These are phyloP conservation scores for Spatula versicolor DNA, from an alignment of 2,797 vertebrate species.

Conservation along the genomic window DNA sequence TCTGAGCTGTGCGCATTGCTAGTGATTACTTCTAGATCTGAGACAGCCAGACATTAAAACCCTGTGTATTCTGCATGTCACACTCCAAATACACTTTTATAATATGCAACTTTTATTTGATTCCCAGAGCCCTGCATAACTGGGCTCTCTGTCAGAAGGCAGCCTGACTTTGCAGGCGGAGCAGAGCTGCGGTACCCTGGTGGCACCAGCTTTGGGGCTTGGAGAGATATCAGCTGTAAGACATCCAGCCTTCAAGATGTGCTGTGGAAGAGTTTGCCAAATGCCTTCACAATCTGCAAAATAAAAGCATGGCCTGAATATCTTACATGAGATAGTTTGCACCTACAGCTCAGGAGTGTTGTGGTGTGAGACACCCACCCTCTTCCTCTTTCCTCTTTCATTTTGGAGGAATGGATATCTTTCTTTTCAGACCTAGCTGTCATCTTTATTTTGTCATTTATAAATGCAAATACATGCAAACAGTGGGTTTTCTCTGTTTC, in stretches of 20 bases:
- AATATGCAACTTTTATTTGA: fast-evolving
- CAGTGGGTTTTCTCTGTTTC: not conserved
- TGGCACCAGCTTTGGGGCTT: not conserved
- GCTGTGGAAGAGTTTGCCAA: not conserved
- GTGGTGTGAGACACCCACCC: not conserved
- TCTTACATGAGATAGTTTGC: not conserved
- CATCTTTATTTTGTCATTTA: not conserved
- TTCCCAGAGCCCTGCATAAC: not conserved
- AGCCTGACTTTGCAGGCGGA: not conserved
- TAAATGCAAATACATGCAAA: not conserved
- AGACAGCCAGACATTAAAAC: not conserved
- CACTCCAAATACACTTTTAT: not conserved
- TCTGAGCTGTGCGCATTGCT: not conserved
- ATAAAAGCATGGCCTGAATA: not conserved
- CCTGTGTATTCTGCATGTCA: not conserved
- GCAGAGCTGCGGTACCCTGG: not conserved
- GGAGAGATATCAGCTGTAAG: not conserved
- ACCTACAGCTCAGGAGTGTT: not conserved
- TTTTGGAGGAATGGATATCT: not conserved
- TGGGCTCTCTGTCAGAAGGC: fast-evolving
- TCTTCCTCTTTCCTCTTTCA: not conserved
- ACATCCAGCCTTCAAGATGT: not conserved
- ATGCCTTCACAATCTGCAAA: not conserved
- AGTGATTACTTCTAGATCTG: not conserved
- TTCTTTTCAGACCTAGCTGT: not conserved